A percentile compares a stretch with the other conserved stretches of the same genome.
phyloP scores from a whole-genome alignment of 1,140 invertebrate species.

The Drosophila pseudoananassae region DNA sequence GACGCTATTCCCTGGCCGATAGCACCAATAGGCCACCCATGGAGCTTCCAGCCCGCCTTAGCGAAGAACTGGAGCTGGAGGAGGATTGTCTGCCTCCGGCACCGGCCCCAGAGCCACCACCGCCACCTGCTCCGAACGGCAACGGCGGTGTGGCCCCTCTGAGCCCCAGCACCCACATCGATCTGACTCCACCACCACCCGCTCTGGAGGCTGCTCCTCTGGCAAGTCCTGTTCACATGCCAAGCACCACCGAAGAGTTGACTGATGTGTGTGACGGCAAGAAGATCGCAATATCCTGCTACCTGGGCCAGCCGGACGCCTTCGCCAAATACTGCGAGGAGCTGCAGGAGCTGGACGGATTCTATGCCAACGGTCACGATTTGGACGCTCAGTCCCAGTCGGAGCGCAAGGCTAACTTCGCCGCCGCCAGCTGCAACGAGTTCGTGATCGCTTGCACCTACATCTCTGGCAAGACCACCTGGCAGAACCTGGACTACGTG shows the following conservation, averaged over 20 bases:
- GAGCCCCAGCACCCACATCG: conserved; percentile 79
- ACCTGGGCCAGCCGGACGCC: conserved; percentile 91
- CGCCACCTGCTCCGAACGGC: conserved; percentile 62
- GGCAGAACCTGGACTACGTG: conserved; percentile 96
- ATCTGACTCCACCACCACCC: conserved; percentile 80
- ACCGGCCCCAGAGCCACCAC: conserved; percentile 83
- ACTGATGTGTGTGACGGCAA: conserved; percentile 93
- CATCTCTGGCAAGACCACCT: conserved; percentile 96
- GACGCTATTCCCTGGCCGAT: conserved; percentile 84
- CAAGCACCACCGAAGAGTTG: conserved; percentile 87
- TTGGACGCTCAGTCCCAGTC: conserved; percentile 84
- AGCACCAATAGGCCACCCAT: conserved; percentile 75
- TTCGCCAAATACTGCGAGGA: conserved; percentile 90
- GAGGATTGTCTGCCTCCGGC: conserved; percentile 84
- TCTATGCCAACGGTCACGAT: conserved; percentile 80
- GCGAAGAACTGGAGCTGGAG: conserved; percentile 85
- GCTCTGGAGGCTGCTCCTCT: conserved; percentile 67
- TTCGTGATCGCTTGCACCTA: conserved; percentile 93
- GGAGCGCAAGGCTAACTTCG: conserved; percentile 59
- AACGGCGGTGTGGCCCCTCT: conserved; percentile 46
- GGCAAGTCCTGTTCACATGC: conserved; percentile 72
- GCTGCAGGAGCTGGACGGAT: conserved; percentile 86
- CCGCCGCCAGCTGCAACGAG: conserved; percentile 85
- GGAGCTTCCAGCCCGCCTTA: conserved; percentile 85
- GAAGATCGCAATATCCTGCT: conserved; percentile 92